Evolutionary conservation across 2,113 vertebrate genomes (phyloP).

Genomic region (Nipponia nippon): DNA sequence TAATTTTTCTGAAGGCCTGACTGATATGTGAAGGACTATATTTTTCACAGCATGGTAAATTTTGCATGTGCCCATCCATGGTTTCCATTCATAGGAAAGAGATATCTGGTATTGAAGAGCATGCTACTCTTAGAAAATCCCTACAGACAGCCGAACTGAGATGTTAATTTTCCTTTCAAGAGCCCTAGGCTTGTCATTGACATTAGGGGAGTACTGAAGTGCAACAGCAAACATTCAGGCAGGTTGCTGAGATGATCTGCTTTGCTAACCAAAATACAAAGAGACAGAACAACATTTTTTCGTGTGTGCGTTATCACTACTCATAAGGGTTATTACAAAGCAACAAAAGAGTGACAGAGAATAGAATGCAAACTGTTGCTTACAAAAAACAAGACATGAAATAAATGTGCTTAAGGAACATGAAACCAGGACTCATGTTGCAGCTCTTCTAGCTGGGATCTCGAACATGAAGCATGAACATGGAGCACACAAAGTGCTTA

Average conservation of each 20-base stretch:
- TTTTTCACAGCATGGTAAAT: neutral
- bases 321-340: neutral
- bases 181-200: neutral
- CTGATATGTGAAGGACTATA: neutral
- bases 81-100: neutral
- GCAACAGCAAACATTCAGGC: neutral
- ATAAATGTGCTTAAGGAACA: neutral
- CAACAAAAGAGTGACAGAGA: neutral
- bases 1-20: neutral
- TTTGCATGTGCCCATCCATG: neutral
- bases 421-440: neutral
- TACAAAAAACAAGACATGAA: neutral
- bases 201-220: neutral
- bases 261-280: neutral
- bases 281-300: neutral
- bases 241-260: neutral
- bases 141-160: neutral
- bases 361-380: neutral
- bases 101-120: neutral
- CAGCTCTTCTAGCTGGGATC: neutral
- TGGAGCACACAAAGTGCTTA: neutral
- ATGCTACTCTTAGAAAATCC: neutral
- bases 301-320: neutral
- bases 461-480: neutral
- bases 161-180: slow-evolving; percentile 11